Evolutionary conservation across 2,113 vertebrate genomes (phyloP), one percentile per base, ranked within the genome.

Genomic region (Carlito syrichta): DNA sequence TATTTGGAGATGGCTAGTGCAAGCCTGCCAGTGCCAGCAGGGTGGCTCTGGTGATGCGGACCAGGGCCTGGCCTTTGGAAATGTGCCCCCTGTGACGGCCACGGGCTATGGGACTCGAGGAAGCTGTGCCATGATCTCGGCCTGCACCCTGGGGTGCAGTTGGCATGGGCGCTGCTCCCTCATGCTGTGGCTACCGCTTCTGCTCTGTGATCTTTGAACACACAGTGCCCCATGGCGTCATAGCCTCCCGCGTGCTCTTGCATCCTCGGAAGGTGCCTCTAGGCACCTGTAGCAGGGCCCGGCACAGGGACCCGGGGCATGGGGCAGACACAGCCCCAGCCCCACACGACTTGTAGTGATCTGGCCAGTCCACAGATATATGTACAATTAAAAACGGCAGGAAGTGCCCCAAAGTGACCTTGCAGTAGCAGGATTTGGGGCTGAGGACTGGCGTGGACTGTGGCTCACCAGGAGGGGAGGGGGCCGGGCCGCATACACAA

Each of bases 201-300:
- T n/a, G n/a, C n/a, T n/a, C n/a, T n/a, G n/a, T n/a, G n/a, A n/a
- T 73, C 68, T 78, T 71, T 74, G n/a, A 32, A 52, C 56, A 25
- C 40, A 10, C 32, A 82, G 6, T 2, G 38, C 40, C 8, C 52
- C 0, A 0, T 78, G 76, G n/a, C n/a, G n/a, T n/a, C n/a, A n/a
- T n/a, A n/a, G n/a, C n/a, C n/a, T n/a, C n/a, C n/a, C n/a, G n/a
- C n/a, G n/a, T n/a, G n/a, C n/a, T n/a, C n/a, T n/a, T n/a, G n/a
- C n/a, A n/a, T n/a, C n/a, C n/a, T n/a, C n/a, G n/a, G n/a, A n/a
- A n/a, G n/a, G n/a, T n/a, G n/a, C n/a, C n/a, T n/a, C 13, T 27
- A 20, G 54, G 11, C 6, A 22, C 12, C 16, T 68, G 35, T 32
- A 17, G 6, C 1, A 22, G 38, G 40, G 16, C 5, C 50, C 0